Evolutionary conservation across 2,888 invertebrate species (phyloP).

Genomic region (Oligia fasciuncula): DNA sequence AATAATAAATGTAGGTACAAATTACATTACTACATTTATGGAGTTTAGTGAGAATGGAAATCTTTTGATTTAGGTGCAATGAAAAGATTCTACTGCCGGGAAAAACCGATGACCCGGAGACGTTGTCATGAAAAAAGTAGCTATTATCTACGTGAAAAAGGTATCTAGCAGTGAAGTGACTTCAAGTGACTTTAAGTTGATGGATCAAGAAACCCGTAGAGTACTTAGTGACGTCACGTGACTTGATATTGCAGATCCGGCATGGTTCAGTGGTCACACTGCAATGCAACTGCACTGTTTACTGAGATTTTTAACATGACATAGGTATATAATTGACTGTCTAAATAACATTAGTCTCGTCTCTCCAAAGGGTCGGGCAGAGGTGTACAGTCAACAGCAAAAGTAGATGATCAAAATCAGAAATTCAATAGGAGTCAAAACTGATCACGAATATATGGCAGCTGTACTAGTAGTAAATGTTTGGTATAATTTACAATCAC

Average conservation of each 20-base stretch:
- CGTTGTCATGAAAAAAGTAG: not conserved
- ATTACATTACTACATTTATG: not conserved
- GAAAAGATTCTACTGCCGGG: not conserved
- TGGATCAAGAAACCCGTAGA: not conserved
- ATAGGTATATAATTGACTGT: not conserved
- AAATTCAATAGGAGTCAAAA: too few species aligned
- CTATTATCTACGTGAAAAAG: not conserved
- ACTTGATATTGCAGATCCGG: not conserved
- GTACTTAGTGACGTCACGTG: not conserved
- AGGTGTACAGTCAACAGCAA: too few species aligned
- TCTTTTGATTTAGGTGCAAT: not conserved
- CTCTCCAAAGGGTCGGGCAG: not conserved
- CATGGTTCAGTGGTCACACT: not conserved
- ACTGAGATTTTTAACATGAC: not conserved
- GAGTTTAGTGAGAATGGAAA: not conserved
- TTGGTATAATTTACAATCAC: too few species aligned
- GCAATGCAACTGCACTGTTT: not conserved
- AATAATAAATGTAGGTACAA: not conserved
- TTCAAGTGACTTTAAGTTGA: not conserved
- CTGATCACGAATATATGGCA: too few species aligned
- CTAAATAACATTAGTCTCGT: not conserved
- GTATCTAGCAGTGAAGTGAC: not conserved
- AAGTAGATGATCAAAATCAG: too few species aligned
- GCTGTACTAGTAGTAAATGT: too few species aligned
- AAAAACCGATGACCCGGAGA: not conserved